Percentiles rank a stretch among this genome's conserved stretches.
phyloP scores from a whole-genome alignment of 2,888 invertebrate genomes.

The Trichogramma evanescens region DNA sequence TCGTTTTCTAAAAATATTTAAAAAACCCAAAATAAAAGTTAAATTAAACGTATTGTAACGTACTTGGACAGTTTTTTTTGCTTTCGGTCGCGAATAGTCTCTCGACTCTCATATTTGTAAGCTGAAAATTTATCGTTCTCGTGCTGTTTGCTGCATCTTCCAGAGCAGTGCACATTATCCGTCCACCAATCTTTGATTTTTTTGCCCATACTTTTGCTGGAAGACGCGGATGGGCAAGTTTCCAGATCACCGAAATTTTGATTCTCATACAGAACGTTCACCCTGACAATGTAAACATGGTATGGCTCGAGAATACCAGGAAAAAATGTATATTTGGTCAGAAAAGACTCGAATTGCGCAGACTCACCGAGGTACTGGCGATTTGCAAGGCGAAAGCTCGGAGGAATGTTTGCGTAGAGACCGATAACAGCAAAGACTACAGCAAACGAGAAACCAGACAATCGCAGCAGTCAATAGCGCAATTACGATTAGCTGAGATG shows the following conservation, averaged over 20 bases:
- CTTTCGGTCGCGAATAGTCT: neutral
- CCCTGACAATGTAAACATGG: conserved; percentile 1
- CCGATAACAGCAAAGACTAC: conserved; percentile 34
- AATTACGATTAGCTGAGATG: conserved; percentile 33
- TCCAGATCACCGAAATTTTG: conserved; percentile 3
- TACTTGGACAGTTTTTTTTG: conserved; percentile 12
- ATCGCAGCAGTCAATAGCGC: conserved; percentile 32
- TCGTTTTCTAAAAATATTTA: conserved; percentile 10
- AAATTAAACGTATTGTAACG: neutral
- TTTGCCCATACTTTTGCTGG: neutral
- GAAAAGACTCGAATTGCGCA: neutral
- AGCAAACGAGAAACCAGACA: conserved; percentile 36
- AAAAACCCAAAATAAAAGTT: neutral
- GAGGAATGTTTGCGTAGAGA: conserved; percentile 29
- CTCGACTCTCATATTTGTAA: conserved; percentile 1
- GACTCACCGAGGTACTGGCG: conserved; percentile 9
- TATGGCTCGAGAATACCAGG: no score
- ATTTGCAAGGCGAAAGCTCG: conserved; percentile 19
- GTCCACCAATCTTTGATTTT: conserved; percentile 16
- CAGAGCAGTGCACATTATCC: neutral
- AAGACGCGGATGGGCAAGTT: neutral
- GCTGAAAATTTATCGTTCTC: conserved; percentile 1
- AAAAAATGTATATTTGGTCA: neutral
- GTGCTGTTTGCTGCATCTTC: neutral
- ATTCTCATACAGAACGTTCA: conserved; percentile 5